Percentiles rank a stretch among this genome's conserved stretches.
These are phyloP conservation scores for Mesitornis unicolor DNA, from an alignment of 2,113 vertebrate species.

Conservation along the genomic window DNA sequence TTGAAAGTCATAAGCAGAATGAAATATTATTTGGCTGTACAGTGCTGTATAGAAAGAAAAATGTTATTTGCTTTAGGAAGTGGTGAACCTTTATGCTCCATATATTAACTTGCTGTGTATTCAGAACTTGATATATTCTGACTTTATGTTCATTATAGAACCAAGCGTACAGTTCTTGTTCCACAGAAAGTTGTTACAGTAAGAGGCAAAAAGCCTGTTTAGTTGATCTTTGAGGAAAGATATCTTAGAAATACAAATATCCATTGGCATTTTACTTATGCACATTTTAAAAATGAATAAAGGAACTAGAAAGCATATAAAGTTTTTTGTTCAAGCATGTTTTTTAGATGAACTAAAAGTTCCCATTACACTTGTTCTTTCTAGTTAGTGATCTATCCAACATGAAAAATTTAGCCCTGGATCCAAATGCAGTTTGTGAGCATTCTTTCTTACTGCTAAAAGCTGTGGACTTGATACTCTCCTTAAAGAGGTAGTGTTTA, in stretches of 20 bases:
- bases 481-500: background rate
- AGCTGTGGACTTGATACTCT: fast-evolving
- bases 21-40: background rate
- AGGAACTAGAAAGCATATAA: background rate
- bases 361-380: background rate
- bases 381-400: background rate
- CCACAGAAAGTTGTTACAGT: background rate
- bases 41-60: background rate
- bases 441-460: background rate
- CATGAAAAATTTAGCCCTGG: background rate
- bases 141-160: background rate
- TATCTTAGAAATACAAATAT: background rate
- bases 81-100: background rate
- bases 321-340: background rate
- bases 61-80: background rate
- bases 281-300: background rate
- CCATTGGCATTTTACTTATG: fast-evolving
- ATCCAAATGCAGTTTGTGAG: background rate
- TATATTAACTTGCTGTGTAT: background rate
- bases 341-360: background rate
- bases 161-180: background rate
- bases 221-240: background rate
- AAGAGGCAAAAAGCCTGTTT: background rate
- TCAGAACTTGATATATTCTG: background rate
- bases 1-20: background rate